Evolutionary conservation across 64 coral and sea anemone species (phyloP), one percentile per base, ranked within the genome.

Genomic region (Hydrozoanthus tunicans): DNA sequence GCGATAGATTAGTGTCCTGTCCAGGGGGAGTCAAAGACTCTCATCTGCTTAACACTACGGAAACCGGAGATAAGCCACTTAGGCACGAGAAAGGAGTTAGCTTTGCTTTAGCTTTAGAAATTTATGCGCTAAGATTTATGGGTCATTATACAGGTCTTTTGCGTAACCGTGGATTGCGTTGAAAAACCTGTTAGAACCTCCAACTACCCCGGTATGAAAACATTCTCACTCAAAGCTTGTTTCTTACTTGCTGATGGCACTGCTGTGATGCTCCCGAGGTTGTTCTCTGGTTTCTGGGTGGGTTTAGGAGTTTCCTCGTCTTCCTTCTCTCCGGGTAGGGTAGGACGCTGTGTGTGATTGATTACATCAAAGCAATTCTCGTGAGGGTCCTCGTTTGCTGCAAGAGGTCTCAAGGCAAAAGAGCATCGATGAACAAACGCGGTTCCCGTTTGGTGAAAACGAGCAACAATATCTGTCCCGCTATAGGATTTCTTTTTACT

Each of bases 351-450:
- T 58, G 83, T 86, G 66, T 86, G 83, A 27, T 73, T 86, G 24
- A 86, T 32, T 6, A 86, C 83, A 58, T 91, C 92, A 24, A 88
- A 89, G 43, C 94, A 96, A 86, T 96, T 96, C 88, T 93, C 90
- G 14, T 74, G 25, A 6, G 92, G 32, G 80, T 91, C 83, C 23
- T 96, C 91, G 9, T 93, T 77, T 5, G 88, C 59, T 3, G 27
- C 76, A 4, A 96, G 70, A 1, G 92, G 73, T 76, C 79, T 89
- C 77, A 96, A 56, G 10, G 79, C 94, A 59, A 96, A 96, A 12
- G 94, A 96, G 73, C 94, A 96, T 66, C 92, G 81, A n/a, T 73
- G 92, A 6, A 93, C 15, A 75, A 92, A 96, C 6, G 43, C 3
- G n/a, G 43, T 25, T 0, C 79, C 60, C 3, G 94, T 59, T 84